A percentile compares a stretch with the other conserved stretches of the same genome.
Evolutionary conservation across 1,140 invertebrate species (phyloP).

Genomic region (Danaus melanippus): DNA sequence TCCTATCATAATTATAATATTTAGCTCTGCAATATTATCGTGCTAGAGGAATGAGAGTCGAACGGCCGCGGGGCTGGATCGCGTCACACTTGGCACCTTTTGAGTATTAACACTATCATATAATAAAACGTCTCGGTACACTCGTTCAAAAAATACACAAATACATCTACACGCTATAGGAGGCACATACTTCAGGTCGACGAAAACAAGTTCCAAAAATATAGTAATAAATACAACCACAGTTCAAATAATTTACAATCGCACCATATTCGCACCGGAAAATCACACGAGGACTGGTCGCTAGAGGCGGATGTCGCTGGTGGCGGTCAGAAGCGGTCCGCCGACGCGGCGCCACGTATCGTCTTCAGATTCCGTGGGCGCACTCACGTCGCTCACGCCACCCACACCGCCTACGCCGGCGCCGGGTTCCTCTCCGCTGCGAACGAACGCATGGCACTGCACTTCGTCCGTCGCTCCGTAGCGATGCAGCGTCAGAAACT

Average conservation of each 20-base stretch:
- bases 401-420: constrained; percentile 13
- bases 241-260: constrained; percentile 37
- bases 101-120: constrained; percentile 63
- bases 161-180: constrained; percentile 51
- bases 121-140: constrained; percentile 41
- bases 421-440: constrained; percentile 21
- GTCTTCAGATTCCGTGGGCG: constrained; percentile 1
- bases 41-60: constrained; percentile 61
- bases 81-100: constrained; percentile 59
- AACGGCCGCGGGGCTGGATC: constrained; percentile 30
- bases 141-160: constrained; percentile 43
- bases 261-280: constrained; percentile 22
- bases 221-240: constrained; percentile 60
- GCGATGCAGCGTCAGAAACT: constrained; percentile 56
- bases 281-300: background rate
- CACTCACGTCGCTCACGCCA: constrained; percentile 8
- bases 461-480: constrained; percentile 53
- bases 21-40: constrained; percentile 39
- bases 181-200: constrained; percentile 62
- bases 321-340: constrained; percentile 37
- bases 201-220: constrained; percentile 60
- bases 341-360: constrained; percentile 24
- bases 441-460: constrained; percentile 39
- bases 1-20: constrained; percentile 32
- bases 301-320: constrained; percentile 52